Conservation (phyloP, 2,888 invertebrate genomes). For the Sicus ferrugineus region DNA sequence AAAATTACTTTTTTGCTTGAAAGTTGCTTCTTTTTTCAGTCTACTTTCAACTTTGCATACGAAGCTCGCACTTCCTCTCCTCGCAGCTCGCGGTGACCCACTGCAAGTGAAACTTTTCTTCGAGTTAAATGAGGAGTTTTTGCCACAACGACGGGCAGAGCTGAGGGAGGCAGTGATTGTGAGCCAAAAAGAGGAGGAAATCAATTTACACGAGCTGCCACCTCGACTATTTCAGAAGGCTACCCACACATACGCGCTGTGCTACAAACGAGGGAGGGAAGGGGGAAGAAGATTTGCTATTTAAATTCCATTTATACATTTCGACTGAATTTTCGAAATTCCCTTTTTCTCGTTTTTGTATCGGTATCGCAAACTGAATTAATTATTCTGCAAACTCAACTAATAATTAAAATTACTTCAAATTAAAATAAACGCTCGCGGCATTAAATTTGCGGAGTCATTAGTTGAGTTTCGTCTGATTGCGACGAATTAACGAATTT, state of each 20-base stretch:
- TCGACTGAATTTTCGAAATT: neutral
- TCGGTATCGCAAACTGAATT: neutral
- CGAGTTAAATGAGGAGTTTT: constrained; percentile 12
- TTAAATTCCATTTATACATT: too few species aligned
- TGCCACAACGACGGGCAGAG: neutral
- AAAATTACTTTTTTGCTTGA: neutral
- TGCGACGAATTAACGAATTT: constrained; percentile 4
- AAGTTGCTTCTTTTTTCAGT: neutral
- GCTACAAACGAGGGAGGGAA: too few species aligned
- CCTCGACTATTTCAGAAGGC: neutral
- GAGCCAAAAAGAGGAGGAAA: neutral
- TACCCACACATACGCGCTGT: neutral
- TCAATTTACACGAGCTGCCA: neutral
- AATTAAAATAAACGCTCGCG: too few species aligned
- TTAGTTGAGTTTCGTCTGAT: constrained; percentile 16
- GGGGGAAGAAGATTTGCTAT: too few species aligned
- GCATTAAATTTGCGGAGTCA: neutral
- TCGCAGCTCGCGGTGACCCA: neutral
- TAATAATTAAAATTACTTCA: too few species aligned
- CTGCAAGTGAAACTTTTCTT: neutral
- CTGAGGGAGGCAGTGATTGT: neutral
- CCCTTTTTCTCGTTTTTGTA: neutral
- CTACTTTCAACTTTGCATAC: neutral
- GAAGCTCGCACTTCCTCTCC: neutral
- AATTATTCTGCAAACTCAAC: neutral